These are phyloP conservation scores for Drosophila lacteicornis DNA, from an alignment of 1,140 invertebrate genomes.

Conservation along the genomic window DNA sequence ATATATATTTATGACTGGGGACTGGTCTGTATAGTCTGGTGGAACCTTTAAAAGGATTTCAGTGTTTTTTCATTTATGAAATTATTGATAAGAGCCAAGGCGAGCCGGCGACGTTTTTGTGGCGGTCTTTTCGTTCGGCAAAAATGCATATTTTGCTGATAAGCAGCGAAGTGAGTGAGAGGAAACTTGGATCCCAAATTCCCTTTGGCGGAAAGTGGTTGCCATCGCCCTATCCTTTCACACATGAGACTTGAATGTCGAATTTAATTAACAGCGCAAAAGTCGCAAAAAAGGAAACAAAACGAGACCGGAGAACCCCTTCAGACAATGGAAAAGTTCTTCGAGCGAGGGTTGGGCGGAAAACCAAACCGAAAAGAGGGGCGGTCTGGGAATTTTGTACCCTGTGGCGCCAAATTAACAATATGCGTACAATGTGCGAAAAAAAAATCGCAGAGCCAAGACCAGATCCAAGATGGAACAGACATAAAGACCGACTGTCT, in stretches of 20 bases:
- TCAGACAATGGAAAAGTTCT: slow-evolving; percentile 42
- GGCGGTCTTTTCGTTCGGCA: slow-evolving; percentile 45
- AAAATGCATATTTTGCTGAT: slow-evolving; percentile 67
- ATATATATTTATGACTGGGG: slow-evolving; percentile 72
- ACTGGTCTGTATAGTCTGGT: slow-evolving; percentile 43
- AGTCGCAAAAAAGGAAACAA: slow-evolving; percentile 56
- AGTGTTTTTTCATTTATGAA: slow-evolving; percentile 79
- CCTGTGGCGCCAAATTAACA: slow-evolving; percentile 77
- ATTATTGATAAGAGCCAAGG: slow-evolving; percentile 74
- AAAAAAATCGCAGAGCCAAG: slow-evolving; percentile 33
- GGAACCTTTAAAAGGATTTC: slow-evolving; percentile 79
- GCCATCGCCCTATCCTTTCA: slow-evolving; percentile 1
- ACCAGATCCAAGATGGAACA: slow-evolving; percentile 41
- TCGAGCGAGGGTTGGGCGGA: not conserved
- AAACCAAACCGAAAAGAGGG: slow-evolving; percentile 13
- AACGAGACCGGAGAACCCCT: slow-evolving; percentile 37
- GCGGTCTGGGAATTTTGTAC: slow-evolving; percentile 43
- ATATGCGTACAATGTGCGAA: slow-evolving; percentile 78
- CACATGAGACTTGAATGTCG: slow-evolving; percentile 55
- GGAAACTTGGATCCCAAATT: slow-evolving; percentile 38
- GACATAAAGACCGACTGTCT: slow-evolving; percentile 41
- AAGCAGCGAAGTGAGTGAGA: slow-evolving; percentile 35
- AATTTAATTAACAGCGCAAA: slow-evolving; percentile 81
- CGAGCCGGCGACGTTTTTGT: slow-evolving; percentile 38
- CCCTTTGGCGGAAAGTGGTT: slow-evolving; percentile 56